phyloP scores from a whole-genome alignment of 1,140 invertebrate species.

The Gonioctena quinquepunctata region DNA sequence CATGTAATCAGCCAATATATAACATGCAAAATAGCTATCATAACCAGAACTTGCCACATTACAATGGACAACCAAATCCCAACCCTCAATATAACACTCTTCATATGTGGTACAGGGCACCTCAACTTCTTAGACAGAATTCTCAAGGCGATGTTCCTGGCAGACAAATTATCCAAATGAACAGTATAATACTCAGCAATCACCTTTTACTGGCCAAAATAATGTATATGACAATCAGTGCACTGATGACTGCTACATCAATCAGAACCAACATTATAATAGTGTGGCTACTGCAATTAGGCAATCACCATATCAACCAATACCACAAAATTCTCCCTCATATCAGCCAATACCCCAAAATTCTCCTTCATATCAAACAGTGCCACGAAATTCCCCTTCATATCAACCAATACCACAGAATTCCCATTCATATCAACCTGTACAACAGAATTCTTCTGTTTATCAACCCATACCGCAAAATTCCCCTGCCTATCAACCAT shows the following conservation, averaged over 20 bases:
- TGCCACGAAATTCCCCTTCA: too few relatives aligned
- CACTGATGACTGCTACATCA: neutral
- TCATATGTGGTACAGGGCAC: neutral
- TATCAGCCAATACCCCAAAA: too few relatives aligned
- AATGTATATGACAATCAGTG: slow-evolving; percentile 3
- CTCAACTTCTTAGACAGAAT: neutral
- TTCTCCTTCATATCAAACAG: too few relatives aligned
- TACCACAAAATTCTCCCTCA: slow-evolving; percentile 36
- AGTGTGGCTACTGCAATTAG: neutral
- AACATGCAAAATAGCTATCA: neutral
- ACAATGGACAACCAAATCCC: neutral
- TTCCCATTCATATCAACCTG: too few relatives aligned
- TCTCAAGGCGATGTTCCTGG: neutral
- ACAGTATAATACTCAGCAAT: neutral
- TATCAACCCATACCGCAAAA: too few relatives aligned
- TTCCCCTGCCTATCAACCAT: slow-evolving; percentile 40
- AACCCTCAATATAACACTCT: neutral
- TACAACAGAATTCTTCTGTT: too few relatives aligned
- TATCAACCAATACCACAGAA: slow-evolving; percentile 37
- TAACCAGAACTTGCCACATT: neutral
- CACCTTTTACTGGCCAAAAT: neutral
- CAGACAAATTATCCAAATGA: neutral
- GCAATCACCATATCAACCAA: slow-evolving; percentile 35
- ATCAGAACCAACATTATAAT: neutral
- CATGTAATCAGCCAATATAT: neutral